Evolutionary conservation across 1,140 invertebrate species (phyloP).

Genomic region (Phocides pigmalion): DNA sequence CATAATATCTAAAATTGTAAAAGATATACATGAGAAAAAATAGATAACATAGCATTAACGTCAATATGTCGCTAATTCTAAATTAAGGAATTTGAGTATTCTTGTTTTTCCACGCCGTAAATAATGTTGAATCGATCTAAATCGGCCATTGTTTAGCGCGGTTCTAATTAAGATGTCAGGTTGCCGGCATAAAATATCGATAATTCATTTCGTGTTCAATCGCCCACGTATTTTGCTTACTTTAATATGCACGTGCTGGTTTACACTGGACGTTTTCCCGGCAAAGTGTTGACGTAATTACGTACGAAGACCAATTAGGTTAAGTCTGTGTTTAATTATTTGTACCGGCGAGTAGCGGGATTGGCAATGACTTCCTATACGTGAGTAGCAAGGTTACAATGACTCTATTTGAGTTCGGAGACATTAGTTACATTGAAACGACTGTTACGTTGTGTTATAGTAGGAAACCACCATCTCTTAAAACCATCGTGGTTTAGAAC

Average conservation of each 20-base stretch:
- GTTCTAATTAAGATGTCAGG: constrained; percentile 23
- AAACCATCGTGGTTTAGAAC: too few species aligned
- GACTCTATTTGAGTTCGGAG: too few species aligned
- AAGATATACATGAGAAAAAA: not conserved
- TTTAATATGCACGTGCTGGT: constrained; percentile 13
- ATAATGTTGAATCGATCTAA: constrained; percentile 11
- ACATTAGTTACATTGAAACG: too few species aligned
- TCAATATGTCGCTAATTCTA: not conserved
- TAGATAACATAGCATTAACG: not conserved
- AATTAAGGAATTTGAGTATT: not conserved
- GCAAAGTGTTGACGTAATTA: not conserved
- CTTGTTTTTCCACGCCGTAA: constrained; percentile 3
- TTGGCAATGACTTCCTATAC: too few species aligned
- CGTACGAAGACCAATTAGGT: constrained; percentile 4
- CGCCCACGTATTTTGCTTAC: constrained; percentile 7
- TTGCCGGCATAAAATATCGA: constrained; percentile 26
- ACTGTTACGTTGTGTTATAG: too few species aligned
- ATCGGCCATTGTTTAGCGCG: constrained; percentile 11
- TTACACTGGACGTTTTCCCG: constrained; percentile 7
- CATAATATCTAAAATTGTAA: too few species aligned
- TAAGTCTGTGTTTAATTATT: not conserved
- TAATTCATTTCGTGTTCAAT: constrained; percentile 27
- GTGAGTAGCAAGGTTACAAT: too few species aligned
- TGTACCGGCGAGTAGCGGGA: not conserved
- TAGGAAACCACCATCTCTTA: too few species aligned